Conservation (phyloP, 2,797 vertebrate genomes). For the Scarus forsteni region DNA sequence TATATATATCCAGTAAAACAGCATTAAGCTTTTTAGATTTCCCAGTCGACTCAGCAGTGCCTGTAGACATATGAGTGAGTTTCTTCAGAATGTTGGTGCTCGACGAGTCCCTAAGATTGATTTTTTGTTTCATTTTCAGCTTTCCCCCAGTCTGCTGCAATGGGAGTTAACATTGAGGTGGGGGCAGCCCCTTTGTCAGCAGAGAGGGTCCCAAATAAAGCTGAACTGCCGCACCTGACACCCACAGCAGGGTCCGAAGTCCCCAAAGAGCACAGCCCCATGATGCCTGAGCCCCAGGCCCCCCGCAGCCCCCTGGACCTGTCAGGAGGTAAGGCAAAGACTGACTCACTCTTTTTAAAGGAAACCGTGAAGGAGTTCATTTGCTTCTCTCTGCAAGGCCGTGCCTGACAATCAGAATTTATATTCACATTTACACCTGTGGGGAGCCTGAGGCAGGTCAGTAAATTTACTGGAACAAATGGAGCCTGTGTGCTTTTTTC, state of each 20-base stretch:
- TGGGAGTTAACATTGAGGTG: conserved; percentile 59
- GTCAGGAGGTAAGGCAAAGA: conserved; percentile 68
- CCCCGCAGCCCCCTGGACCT: conserved; percentile 71
- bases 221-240: conserved; percentile 58
- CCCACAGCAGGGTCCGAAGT: conserved; percentile 48
- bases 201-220: conserved; percentile 68
- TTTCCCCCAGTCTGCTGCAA: conserved; percentile 71
- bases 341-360: background rate
- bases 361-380: background rate
- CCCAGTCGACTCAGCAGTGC: no score
- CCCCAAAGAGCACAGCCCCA: conserved; percentile 57
- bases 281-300: conserved; percentile 69
- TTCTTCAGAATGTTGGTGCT: no score
- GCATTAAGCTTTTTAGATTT: no score
- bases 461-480: background rate
- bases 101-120: background rate
- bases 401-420: background rate
- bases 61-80: no score
- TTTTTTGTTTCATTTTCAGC: conserved; percentile 38
- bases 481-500: background rate
- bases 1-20: no score
- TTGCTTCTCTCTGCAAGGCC: background rate
- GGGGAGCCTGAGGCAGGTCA: background rate
- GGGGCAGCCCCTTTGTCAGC: conserved; percentile 66
- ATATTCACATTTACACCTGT: background rate